These are phyloP conservation scores for Heterodera schachtii DNA, from an alignment of 1,140 invertebrate genomes.

Conservation along the genomic window DNA sequence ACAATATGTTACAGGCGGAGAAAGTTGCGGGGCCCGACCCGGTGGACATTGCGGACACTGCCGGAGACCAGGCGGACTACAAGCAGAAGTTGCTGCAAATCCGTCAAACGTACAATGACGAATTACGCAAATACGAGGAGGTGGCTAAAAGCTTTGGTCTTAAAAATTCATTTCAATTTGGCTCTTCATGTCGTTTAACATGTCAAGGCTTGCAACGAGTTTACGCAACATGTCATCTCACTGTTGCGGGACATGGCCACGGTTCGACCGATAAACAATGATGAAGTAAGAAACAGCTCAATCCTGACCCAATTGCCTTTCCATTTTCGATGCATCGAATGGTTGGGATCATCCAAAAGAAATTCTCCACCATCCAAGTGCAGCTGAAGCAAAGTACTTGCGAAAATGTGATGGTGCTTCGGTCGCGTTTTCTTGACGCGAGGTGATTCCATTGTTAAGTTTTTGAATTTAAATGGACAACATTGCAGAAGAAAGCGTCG, in stretches of 20 bases:
- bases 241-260: slow-evolving; percentile 93
- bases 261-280: slow-evolving; percentile 69
- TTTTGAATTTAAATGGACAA: background rate
- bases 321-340: slow-evolving; percentile 83
- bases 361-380: slow-evolving; percentile 99
- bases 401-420: slow-evolving; percentile 99
- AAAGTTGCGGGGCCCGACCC: slow-evolving; percentile 79
- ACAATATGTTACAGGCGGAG: slow-evolving; percentile 99
- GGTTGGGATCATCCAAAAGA: slow-evolving; percentile 99
- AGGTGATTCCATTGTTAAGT: slow-evolving; percentile 40
- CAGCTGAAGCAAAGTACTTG: slow-evolving; percentile 99
- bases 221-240: slow-evolving; percentile 99
- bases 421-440: slow-evolving; percentile 71
- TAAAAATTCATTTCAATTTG: no score
- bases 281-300: background rate
- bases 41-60: slow-evolving; percentile 74
- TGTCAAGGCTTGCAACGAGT: slow-evolving; percentile 93
- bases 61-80: slow-evolving; percentile 98
- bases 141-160: slow-evolving; percentile 66
- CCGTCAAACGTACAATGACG: slow-evolving; percentile 96
- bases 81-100: slow-evolving; percentile 98
- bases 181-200: background rate
- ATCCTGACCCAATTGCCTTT: background rate
- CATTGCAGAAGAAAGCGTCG: slow-evolving; percentile 85
- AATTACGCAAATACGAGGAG: slow-evolving; percentile 97